Evolutionary conservation across 2,888 invertebrate genomes (phyloP).

Genomic region (Drosophila diplacantha): DNA sequence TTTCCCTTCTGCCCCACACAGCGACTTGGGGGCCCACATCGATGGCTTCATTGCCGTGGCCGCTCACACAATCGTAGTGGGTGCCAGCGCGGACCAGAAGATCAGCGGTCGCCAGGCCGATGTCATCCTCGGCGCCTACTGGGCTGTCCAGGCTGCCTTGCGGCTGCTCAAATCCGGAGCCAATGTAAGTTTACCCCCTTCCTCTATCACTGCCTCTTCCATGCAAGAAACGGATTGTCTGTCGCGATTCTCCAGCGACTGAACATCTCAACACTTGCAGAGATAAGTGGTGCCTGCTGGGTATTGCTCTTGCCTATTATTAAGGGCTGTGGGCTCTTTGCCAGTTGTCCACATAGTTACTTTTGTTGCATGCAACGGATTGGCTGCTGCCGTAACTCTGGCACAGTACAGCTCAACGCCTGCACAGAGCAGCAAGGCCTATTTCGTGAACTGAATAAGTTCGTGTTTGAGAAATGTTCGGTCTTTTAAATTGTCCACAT

Average conservation of each 20-base stretch:
- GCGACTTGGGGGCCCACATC: constrained; percentile 98
- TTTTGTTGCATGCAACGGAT: constrained; percentile 27
- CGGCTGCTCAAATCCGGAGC: constrained; percentile 93
- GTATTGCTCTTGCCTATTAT: constrained; percentile 11
- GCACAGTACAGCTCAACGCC: constrained; percentile 60
- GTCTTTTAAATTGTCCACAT: constrained; percentile 56
- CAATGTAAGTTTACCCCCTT: constrained; percentile 82
- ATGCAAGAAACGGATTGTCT: constrained; percentile 54
- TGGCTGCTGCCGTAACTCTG: constrained; percentile 40
- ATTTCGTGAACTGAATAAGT: constrained; percentile 63
- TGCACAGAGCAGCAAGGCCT: constrained; percentile 58
- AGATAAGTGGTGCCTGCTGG: constrained; percentile 30
- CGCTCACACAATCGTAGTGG: constrained; percentile 96
- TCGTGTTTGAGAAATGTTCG: constrained; percentile 53
- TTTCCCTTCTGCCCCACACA: constrained; percentile 71
- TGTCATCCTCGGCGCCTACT: constrained; percentile 95
- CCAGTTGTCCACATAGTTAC: constrained; percentile 25
- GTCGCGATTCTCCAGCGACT: constrained; percentile 24
- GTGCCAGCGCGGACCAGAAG: constrained; percentile 85
- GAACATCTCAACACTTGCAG: constrained; percentile 58
- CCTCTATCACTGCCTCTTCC: background rate
- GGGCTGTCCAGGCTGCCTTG: constrained; percentile 96
- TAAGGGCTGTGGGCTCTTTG: constrained; percentile 9
- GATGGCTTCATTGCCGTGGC: constrained; percentile 99
- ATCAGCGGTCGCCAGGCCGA: constrained; percentile 94